Conservation (phyloP, 2,888 invertebrate species). For the Ischnus inquisitorius region DNA sequence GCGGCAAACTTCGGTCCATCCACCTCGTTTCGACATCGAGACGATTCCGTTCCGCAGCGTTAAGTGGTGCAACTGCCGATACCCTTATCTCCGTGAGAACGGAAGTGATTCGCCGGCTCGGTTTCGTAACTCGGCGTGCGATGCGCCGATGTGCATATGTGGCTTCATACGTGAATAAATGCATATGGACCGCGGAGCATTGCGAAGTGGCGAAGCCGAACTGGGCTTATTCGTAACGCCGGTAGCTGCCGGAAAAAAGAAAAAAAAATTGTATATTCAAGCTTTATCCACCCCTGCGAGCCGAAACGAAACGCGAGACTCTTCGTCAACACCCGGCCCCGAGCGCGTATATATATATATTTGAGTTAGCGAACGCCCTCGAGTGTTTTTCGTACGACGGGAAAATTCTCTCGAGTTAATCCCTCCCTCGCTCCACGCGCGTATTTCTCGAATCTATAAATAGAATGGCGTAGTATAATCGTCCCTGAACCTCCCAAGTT, state of each 20-base stretch:
- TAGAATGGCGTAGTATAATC: not conserved
- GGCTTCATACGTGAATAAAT: not conserved
- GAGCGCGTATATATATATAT: not conserved
- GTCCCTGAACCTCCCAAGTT: not conserved
- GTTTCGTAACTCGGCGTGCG: not conserved
- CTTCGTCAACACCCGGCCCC: not conserved
- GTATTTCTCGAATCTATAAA: constrained; percentile 17
- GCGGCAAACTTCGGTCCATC: not conserved
- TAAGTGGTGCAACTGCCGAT: not conserved
- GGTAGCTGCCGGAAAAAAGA: not conserved
- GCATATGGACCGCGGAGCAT: not conserved
- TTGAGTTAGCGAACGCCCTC: not conserved
- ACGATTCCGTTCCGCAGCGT: not conserved
- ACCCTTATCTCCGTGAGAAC: constrained; percentile 2
- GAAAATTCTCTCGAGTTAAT: not conserved
- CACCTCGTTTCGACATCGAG: not conserved
- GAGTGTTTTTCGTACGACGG: constrained; percentile 17
- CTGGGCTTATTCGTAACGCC: not conserved
- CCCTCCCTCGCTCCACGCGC: not conserved
- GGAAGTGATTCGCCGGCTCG: constrained; percentile 32
- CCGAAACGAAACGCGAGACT: not conserved
- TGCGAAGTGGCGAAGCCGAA: constrained; percentile 16
- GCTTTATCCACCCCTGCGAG: not conserved
- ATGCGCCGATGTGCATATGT: constrained; percentile 1
- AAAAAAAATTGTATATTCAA: too few species aligned